Evolutionary conservation across 2,113 vertebrate genomes (phyloP).

Genomic region (Chamaea fasciata): DNA sequence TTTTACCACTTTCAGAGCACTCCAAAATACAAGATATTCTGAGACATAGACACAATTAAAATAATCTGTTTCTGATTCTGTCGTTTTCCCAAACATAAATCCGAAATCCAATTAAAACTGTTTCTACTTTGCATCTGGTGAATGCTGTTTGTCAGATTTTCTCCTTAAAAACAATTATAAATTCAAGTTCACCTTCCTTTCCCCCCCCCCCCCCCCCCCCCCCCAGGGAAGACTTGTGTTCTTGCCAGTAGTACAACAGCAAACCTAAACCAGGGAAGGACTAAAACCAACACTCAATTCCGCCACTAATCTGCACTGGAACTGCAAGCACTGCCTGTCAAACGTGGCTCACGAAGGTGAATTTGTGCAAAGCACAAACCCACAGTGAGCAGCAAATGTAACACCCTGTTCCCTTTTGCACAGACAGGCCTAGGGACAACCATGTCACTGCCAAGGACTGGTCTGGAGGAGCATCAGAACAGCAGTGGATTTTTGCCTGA

Average conservation of each 20-base stretch:
- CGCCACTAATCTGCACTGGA: neutral
- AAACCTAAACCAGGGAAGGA: neutral
- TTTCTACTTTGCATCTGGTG: neutral
- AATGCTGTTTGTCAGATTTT: neutral
- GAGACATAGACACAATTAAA: neutral
- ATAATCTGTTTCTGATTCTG: neutral
- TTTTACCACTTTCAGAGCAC: neutral
- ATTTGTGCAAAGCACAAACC: neutral
- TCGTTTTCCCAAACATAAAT: neutral
- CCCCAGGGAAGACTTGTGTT: fast-evolving
- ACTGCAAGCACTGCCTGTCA: neutral
- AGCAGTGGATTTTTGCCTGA: neutral
- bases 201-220: neutral
- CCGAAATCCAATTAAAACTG: neutral
- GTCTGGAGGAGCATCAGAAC: neutral
- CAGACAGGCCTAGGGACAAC: neutral
- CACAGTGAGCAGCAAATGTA: neutral
- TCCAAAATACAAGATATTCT: neutral
- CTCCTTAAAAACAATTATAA: neutral
- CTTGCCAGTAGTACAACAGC: neutral
- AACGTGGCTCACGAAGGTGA: fast-evolving
- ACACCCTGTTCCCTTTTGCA: fast-evolving
- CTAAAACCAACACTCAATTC: neutral
- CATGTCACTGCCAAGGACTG: fast-evolving
- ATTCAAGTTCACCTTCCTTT: neutral